phyloP scores from a whole-genome alignment of 2,888 invertebrate species.

The Tetanocera ferruginea region DNA sequence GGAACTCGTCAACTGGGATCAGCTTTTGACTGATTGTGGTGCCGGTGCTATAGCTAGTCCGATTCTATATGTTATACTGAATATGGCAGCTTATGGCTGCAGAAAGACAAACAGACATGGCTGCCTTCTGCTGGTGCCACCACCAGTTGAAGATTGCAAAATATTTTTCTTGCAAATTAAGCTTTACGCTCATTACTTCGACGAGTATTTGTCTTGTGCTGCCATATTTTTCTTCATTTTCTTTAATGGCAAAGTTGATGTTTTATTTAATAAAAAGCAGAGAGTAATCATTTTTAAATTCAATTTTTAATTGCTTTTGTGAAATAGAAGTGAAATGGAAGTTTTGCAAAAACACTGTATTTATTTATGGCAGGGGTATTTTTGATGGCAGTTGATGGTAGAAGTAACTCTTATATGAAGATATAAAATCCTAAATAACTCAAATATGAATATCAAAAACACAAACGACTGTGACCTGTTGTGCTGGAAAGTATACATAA shows the following conservation, averaged over 20 bases:
- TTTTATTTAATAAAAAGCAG: no score
- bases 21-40: not conserved
- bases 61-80: no score
- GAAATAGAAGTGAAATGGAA: no score
- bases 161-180: constrained; percentile 5
- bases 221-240: not conserved
- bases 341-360: no score
- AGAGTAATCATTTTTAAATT: not conserved
- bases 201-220: not conserved
- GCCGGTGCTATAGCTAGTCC: no score
- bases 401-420: no score
- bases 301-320: not conserved
- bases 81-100: not conserved
- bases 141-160: not conserved
- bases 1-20: not conserved
- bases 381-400: no score
- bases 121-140: not conserved
- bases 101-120: not conserved
- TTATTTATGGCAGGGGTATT: no score
- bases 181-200: not conserved
- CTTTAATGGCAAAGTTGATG: no score
- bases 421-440: no score
- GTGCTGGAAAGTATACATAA: not conserved
- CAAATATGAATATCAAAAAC: not conserved
- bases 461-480: not conserved